These are phyloP conservation scores for Protonemura montana DNA, from an alignment of 2,888 invertebrate genomes.

Conservation along the genomic window DNA sequence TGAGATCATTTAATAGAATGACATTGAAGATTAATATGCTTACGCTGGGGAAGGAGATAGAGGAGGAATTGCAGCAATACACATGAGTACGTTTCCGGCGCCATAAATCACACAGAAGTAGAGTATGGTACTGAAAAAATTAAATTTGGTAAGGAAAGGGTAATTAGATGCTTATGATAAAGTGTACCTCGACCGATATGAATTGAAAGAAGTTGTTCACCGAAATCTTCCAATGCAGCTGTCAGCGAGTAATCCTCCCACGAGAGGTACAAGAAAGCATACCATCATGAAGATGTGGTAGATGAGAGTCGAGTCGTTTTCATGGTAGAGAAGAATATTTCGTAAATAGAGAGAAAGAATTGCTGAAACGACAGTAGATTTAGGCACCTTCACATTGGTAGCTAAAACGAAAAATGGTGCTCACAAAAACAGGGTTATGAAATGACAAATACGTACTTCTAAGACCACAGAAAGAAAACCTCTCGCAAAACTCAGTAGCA, in stretches of 20 bases:
- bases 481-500: conserved; percentile 96
- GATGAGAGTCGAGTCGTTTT: conserved; percentile 80
- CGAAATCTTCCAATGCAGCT: conserved; percentile 89
- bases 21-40: too few species aligned
- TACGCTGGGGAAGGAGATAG: conserved; percentile 66
- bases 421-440: background rate
- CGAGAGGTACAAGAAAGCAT: conserved; percentile 85
- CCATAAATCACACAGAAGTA: conserved; percentile 89
- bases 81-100: conserved; percentile 77
- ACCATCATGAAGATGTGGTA: conserved; percentile 91
- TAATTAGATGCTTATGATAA: background rate
- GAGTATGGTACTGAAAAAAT: conserved; percentile 75
- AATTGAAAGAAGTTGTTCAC: conserved; percentile 54
- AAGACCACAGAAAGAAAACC: conserved; percentile 97
- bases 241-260: conserved; percentile 94
- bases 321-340: conserved; percentile 54
- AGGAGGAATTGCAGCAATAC: conserved; percentile 70
- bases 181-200: background rate
- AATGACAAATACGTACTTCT: conserved; percentile 73
- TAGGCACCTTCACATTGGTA: background rate
- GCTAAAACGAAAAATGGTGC: background rate
- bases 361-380: conserved; percentile 35
- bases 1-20: too few species aligned
- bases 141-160: background rate
- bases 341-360: conserved; percentile 44